Evolutionary conservation across 1,140 invertebrate species (phyloP), one percentile per base, ranked within the genome.

Genomic region (Polyergus mexicanus): DNA sequence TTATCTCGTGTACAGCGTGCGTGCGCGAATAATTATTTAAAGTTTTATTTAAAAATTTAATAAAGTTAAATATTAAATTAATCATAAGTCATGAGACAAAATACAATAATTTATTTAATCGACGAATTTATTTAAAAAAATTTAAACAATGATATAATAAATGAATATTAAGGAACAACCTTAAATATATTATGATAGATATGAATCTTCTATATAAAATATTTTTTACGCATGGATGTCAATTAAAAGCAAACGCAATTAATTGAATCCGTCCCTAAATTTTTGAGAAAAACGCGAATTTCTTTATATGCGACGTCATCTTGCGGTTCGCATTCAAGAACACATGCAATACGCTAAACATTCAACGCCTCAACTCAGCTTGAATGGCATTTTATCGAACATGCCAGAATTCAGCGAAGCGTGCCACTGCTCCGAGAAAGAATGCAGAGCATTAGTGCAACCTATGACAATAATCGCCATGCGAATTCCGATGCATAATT

Each of bases 301-400:
- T 19, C 51, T 8, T 19, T 7, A 7, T 7, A 7, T 41, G 5
- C 10, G 8, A 38, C 0, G 35, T 54, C 41, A 58, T 80, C 51
- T n/a, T 16, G 0, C 10, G 13, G 47, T 8, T 11, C 28, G 56
- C 5, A 80, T 69, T 69, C 47, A 56, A 68, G 22, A 6, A 41
- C 69, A 41, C 25, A 41, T 68, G 62, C 28, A 78, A 28, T 28
- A 69, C 22, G 32, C 76, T 68, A 56, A 78, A 68, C 63, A 68
- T n/a, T 68, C 77, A 32, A 80, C 32, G 65, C 77, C 51, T 80
- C 47, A 13, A 80, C 77, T 58, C 32, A 69, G 63, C 69, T 80
- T 69, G 63, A 80, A 80, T 35, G 35, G 65, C 77, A 80, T 80
- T 80, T 65, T 80, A 80, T 80, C 65, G 77, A 69, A 69, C 77